These are phyloP conservation scores for Borostomias antarcticus DNA, from an alignment of 2,797 vertebrate genomes.

Conservation along the genomic window DNA sequence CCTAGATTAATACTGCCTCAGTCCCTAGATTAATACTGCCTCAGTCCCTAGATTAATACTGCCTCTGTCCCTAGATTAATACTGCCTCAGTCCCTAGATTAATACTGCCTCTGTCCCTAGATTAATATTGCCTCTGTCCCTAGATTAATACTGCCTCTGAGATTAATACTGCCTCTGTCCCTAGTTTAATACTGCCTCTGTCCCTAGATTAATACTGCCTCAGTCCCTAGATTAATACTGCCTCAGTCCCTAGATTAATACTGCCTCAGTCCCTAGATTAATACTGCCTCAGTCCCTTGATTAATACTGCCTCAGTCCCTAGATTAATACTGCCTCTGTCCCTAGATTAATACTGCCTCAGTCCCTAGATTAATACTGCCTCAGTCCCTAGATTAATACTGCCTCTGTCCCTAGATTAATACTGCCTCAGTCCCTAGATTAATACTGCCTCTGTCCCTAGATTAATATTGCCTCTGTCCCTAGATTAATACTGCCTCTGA, in stretches of 20 bases:
- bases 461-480: not conserved
- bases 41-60: no score
- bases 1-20: no score
- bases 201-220: not conserved
- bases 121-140: not conserved
- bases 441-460: slow-evolving; percentile 35
- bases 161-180: not conserved
- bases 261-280: not conserved
- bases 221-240: no score
- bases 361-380: no score
- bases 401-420: not conserved
- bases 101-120: not conserved
- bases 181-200: no score
- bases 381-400: no score
- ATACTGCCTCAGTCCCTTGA: not conserved
- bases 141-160: slow-evolving; percentile 40
- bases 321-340: no score
- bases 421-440: no score
- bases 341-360: no score
- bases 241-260: slow-evolving; percentile 31
- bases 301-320: not conserved
- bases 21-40: not conserved
- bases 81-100: not conserved
- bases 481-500: not conserved
- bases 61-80: slow-evolving; percentile 33